These are phyloP conservation scores for Drosophila gunungcola DNA, from an alignment of 1,140 invertebrate genomes.

Conservation along the genomic window DNA sequence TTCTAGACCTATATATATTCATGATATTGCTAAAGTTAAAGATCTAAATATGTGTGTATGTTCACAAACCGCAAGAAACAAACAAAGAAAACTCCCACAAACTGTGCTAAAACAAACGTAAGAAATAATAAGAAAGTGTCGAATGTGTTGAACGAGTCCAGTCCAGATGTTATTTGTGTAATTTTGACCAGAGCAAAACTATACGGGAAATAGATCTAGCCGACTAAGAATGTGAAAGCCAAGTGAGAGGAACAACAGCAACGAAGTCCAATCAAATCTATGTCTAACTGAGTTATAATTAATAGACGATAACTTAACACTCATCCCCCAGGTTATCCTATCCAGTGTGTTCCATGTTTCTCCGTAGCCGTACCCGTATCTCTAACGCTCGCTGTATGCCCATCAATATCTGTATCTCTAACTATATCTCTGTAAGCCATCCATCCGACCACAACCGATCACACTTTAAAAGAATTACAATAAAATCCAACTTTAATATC, in stretches of 20 bases:
- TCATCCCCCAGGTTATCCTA: conserved; percentile 18
- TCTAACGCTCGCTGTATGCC: conserved; percentile 32
- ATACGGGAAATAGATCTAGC: conserved; percentile 67
- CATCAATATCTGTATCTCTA: conserved; percentile 36
- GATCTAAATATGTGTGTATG: conserved; percentile 31
- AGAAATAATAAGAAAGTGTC: conserved; percentile 28
- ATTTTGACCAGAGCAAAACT: conserved; percentile 80
- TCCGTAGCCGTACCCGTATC: conserved; percentile 19
- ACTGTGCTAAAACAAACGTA: conserved; percentile 72
- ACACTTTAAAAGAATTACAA: conserved; percentile 47
- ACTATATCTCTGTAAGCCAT: conserved; percentile 51
- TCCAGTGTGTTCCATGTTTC: conserved; percentile 22
- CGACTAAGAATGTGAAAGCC: conserved; percentile 35
- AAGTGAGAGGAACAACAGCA: conserved; percentile 22
- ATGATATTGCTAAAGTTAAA: conserved; percentile 49
- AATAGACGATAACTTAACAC: conserved; percentile 22
- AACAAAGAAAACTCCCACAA: conserved; percentile 71
- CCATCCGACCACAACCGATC: conserved; percentile 43
- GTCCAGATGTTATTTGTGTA: conserved; percentile 76
- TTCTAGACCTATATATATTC: conserved; percentile 36
- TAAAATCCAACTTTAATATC: conserved; percentile 51
- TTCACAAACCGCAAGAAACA: conserved; percentile 31
- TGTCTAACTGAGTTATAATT: conserved; percentile 17
- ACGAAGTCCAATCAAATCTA: conserved; percentile 20
- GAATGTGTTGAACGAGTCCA: conserved; percentile 39